A percentile compares a stretch with the other conserved stretches of the same genome.
phyloP scores from a whole-genome alignment of 2,797 vertebrate genomes.

The Astyanax mexicanus region DNA sequence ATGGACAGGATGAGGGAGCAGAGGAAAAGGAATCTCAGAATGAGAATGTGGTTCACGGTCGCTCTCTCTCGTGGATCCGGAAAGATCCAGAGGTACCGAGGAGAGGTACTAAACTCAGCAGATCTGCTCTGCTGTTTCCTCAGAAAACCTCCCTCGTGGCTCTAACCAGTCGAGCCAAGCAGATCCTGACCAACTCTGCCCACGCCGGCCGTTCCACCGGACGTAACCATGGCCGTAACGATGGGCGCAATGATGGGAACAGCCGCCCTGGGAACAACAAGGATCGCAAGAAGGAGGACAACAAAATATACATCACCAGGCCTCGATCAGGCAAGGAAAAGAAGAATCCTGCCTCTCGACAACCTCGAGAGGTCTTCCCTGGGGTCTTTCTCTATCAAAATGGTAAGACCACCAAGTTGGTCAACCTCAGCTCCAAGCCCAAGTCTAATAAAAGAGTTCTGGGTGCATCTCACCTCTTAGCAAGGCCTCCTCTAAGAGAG shows the following conservation, averaged over 20 bases:
- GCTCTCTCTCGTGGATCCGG: conserved; percentile 83
- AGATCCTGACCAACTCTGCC: conserved; percentile 76
- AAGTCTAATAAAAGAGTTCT: conserved; percentile 66
- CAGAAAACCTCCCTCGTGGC: conserved; percentile 79
- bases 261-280: conserved; percentile 55
- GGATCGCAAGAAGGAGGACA: conserved; percentile 70
- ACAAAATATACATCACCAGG: conserved; percentile 92
- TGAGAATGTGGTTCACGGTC: conserved; percentile 62
- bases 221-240: conserved; percentile 47
- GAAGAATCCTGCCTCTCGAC: conserved; percentile 61
- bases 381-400: conserved; percentile 87
- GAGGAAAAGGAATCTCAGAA: conserved; percentile 28
- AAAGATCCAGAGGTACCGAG: conserved; percentile 64
- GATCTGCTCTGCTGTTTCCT: conserved; percentile 74
- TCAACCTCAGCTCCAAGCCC: conserved; percentile 74
- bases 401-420: conserved; percentile 79
- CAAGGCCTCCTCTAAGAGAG: conserved; percentile 68
- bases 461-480: conserved; percentile 71
- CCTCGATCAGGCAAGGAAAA: conserved; percentile 76
- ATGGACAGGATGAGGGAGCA: background rate
- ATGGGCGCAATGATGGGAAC: conserved; percentile 49
- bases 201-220: conserved; percentile 75
- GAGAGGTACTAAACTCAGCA: conserved; percentile 65
- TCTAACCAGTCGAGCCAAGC: conserved; percentile 79
- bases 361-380: conserved; percentile 83